A percentile compares a stretch with the other conserved stretches of the same genome.
Evolutionary conservation across 2,888 invertebrate species (phyloP).

Genomic region (Lasioglossum villosulum): DNA sequence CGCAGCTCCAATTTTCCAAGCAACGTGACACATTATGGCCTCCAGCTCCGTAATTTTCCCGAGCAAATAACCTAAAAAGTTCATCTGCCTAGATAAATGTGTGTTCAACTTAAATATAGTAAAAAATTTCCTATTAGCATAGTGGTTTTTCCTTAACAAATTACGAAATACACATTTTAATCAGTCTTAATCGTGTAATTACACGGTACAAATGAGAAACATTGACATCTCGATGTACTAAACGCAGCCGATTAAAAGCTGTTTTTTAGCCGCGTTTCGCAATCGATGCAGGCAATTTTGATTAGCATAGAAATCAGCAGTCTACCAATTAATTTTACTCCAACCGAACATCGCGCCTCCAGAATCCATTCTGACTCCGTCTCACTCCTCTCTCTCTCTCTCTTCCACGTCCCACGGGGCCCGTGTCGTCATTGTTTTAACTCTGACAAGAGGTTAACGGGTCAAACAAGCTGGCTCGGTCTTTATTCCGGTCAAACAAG

Average conservation of each 20-base stretch:
- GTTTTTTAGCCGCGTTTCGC: neutral
- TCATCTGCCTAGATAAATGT: neutral
- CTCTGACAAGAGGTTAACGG: slow-evolving; percentile 13
- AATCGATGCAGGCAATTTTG: too few relatives aligned
- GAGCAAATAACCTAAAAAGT: neutral
- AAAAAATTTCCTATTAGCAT: neutral
- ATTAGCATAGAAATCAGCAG: too few relatives aligned
- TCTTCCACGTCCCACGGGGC: neutral
- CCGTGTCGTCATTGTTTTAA: neutral
- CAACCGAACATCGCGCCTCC: neutral
- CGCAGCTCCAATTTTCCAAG: too few relatives aligned
- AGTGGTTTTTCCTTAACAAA: too few relatives aligned
- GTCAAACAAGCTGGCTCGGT: slow-evolving; percentile 21
- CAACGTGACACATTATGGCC: neutral
- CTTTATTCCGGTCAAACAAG: slow-evolving; percentile 77
- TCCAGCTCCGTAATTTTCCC: neutral
- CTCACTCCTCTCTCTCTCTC: too few relatives aligned
- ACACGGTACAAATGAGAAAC: neutral
- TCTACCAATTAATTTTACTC: neutral
- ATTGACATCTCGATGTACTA: neutral
- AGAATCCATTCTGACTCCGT: neutral
- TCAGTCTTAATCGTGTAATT: too few relatives aligned
- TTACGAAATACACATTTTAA: too few relatives aligned
- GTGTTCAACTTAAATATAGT: neutral
- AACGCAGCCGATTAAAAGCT: neutral